These are phyloP conservation scores for Conchocele bisecta DNA, from an alignment of 2,888 invertebrate species.

Conservation along the genomic window DNA sequence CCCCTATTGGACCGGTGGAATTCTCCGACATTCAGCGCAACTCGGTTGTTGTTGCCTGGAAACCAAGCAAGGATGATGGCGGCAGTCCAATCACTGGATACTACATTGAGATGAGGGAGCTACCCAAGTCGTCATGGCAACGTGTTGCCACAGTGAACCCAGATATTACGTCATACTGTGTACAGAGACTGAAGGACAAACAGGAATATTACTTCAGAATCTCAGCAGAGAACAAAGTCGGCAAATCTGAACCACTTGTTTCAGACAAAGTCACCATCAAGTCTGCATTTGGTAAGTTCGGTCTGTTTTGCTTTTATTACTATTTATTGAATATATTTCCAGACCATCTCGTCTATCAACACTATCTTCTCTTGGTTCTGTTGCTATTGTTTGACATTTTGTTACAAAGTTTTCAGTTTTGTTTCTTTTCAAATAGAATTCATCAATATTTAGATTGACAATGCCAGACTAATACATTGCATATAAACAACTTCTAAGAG, in stretches of 20 bases:
- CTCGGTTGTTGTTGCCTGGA: constrained; percentile 81
- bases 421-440: too few species aligned
- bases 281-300: constrained; percentile 73
- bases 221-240: constrained; percentile 79
- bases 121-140: constrained; percentile 85
- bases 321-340: too few species aligned
- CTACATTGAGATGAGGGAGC: constrained; percentile 78
- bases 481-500: not conserved
- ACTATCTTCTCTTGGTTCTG: too few species aligned
- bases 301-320: not conserved
- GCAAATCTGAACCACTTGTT: constrained; percentile 74
- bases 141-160: constrained; percentile 94
- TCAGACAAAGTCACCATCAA: constrained; percentile 74
- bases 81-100: constrained; percentile 87
- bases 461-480: not conserved
- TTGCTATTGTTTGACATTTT: too few species aligned
- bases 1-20: constrained; percentile 77
- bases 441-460: too few species aligned
- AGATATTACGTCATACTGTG: constrained; percentile 74
- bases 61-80: constrained; percentile 92
- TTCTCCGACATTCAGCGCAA: constrained; percentile 76
- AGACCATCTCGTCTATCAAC: too few species aligned
- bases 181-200: constrained; percentile 75
- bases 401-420: too few species aligned
- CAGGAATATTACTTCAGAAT: constrained; percentile 84